A percentile compares a stretch with the other conserved stretches of the same genome.
phyloP scores from a whole-genome alignment of 1,140 invertebrate genomes.

The Nasonia vitripennis region DNA sequence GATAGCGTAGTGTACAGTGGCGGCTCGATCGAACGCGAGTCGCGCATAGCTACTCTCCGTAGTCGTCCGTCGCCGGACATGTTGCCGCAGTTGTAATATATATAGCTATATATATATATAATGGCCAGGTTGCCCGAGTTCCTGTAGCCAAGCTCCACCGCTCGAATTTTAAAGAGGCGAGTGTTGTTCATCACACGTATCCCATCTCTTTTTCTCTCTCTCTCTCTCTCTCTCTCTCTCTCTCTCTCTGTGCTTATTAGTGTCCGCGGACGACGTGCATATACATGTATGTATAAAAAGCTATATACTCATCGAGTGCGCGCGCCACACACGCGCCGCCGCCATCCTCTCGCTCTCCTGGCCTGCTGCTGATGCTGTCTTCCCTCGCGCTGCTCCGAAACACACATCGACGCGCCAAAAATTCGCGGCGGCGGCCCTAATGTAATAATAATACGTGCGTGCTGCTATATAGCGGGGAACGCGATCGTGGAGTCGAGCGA shows the following conservation, averaged over 20 bases:
- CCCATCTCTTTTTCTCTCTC: no score
- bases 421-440: not conserved
- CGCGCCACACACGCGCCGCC: slow-evolving; percentile 24
- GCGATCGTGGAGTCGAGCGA: not conserved
- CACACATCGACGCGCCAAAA: slow-evolving; percentile 42
- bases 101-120: not conserved
- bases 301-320: not conserved
- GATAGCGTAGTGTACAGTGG: not conserved
- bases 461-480: not conserved
- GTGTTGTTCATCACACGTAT: no score
- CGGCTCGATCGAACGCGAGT: slow-evolving; percentile 45
- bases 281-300: not conserved
- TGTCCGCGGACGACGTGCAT: no score
- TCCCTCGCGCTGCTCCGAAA: not conserved
- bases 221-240: no score
- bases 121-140: not conserved
- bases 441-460: not conserved
- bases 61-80: slow-evolving; percentile 37
- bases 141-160: not conserved
- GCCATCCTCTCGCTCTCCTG: slow-evolving; percentile 14
- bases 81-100: slow-evolving; percentile 10
- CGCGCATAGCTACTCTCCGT: not conserved
- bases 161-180: no score
- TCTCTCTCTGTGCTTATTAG: no score
- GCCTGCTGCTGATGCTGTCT: not conserved